phyloP scores from a whole-genome alignment of 2,797 vertebrate species.

The Rhabdomys pumilio region DNA sequence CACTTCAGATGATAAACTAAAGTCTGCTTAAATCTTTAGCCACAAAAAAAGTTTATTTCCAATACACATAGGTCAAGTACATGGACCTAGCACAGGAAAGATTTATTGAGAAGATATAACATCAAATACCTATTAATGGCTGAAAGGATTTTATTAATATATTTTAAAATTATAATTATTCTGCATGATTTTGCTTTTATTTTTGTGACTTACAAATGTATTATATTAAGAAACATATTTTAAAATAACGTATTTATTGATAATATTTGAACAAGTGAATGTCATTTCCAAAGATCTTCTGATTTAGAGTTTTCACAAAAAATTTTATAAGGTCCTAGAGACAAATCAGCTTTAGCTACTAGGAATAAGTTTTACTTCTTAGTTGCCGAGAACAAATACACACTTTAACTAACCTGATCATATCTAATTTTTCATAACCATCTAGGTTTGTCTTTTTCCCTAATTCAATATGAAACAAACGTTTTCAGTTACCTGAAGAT shows the following conservation, averaged over 20 bases:
- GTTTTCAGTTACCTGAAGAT: not conserved
- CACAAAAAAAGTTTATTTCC: not conserved
- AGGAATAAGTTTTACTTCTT: conserved; percentile 41
- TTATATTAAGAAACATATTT: not conserved
- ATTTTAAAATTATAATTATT: not conserved
- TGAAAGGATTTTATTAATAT: not conserved
- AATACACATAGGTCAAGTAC: not conserved
- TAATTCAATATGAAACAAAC: not conserved
- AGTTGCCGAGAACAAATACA: no score
- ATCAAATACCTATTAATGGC: not conserved
- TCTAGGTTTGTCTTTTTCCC: not conserved
- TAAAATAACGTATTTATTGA: not conserved
- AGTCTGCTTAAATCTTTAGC: not conserved
- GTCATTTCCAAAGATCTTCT: not conserved
- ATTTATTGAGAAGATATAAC: not conserved
- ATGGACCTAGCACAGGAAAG: not conserved
- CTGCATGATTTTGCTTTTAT: not conserved
- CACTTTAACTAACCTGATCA: not conserved
- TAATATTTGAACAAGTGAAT: conserved; percentile 24
- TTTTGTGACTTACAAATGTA: not conserved
- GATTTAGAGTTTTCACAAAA: not conserved
- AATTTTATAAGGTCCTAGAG: not conserved
- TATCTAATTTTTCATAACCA: not conserved
- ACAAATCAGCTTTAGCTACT: not conserved
- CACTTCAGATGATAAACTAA: not conserved